These are phyloP conservation scores for Tetrapedia diversipes DNA, from an alignment of 2,888 invertebrate species.

Conservation along the genomic window DNA sequence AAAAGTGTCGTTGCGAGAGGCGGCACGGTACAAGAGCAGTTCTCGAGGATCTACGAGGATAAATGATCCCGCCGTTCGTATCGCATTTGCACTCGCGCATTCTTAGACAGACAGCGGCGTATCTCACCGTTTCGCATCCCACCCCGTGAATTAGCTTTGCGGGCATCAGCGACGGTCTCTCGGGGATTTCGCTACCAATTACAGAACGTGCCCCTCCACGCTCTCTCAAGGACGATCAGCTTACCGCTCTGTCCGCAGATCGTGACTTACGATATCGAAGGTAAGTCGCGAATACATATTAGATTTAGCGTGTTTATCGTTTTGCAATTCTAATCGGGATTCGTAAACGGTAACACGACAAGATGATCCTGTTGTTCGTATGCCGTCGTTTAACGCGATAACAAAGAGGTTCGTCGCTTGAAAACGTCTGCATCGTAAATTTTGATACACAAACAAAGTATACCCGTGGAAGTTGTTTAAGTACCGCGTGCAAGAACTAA, in stretches of 20 bases:
- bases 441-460: too few species aligned
- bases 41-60: neutral
- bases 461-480: too few species aligned
- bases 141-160: neutral
- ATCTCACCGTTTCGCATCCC: neutral
- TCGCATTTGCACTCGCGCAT: neutral
- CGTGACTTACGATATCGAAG: neutral
- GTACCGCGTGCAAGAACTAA: neutral
- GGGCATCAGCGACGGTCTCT: conserved; percentile 2
- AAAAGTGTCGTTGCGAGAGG: conserved; percentile 27
- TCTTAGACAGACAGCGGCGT: neutral
- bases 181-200: conserved; percentile 2
- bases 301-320: too few species aligned
- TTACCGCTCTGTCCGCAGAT: neutral
- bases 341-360: too few species aligned
- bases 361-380: too few species aligned
- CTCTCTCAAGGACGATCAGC: neutral
- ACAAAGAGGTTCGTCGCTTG: neutral
- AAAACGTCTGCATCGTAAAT: too few species aligned
- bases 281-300: conserved; percentile 5
- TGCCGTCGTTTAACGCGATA: too few species aligned
- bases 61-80: conserved; percentile 13
- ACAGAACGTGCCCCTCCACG: conserved; percentile 10
- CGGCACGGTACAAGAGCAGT: conserved; percentile 6
- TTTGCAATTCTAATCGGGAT: too few species aligned